These are phyloP conservation scores for Campaea margaritaria DNA, from an alignment of 2,888 invertebrate species.

Conservation along the genomic window DNA sequence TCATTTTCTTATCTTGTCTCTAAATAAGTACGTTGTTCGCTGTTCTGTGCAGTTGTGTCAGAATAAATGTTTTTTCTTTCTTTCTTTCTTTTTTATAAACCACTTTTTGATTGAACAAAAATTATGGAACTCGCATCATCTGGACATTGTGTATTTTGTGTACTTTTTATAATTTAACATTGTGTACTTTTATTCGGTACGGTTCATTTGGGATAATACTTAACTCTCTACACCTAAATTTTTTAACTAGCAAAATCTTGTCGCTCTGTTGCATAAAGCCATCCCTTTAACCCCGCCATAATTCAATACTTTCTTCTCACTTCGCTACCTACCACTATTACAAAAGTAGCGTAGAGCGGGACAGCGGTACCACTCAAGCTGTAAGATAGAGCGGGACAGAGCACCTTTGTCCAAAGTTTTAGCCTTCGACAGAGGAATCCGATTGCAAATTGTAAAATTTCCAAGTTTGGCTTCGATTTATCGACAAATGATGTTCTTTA, in stretches of 20 bases:
- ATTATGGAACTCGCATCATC: too few species aligned
- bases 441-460: conserved; percentile 60
- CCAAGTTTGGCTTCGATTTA: conserved; percentile 60
- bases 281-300: conserved; percentile 59
- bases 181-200: too few species aligned
- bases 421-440: conserved; percentile 48
- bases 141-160: too few species aligned
- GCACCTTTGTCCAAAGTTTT: conserved; percentile 67
- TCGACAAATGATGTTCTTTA: conserved; percentile 7
- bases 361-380: conserved; percentile 34
- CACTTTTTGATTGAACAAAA: too few species aligned
- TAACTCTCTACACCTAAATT: neutral
- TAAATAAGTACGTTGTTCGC: too few species aligned
- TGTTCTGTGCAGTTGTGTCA: too few species aligned
- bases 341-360: conserved; percentile 66
- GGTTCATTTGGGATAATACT: too few species aligned
- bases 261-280: conserved; percentile 41
- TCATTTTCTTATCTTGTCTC: too few species aligned
- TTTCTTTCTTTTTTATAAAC: too few species aligned
- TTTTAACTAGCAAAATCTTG: neutral
- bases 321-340: conserved; percentile 68
- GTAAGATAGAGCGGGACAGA: conserved; percentile 44
- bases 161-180: too few species aligned
- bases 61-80: too few species aligned
- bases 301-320: conserved; percentile 75